Evolutionary conservation across 2,113 vertebrate species (phyloP), one percentile per base, ranked within the genome.

Genomic region (Sarotherodon lohbergeri): DNA sequence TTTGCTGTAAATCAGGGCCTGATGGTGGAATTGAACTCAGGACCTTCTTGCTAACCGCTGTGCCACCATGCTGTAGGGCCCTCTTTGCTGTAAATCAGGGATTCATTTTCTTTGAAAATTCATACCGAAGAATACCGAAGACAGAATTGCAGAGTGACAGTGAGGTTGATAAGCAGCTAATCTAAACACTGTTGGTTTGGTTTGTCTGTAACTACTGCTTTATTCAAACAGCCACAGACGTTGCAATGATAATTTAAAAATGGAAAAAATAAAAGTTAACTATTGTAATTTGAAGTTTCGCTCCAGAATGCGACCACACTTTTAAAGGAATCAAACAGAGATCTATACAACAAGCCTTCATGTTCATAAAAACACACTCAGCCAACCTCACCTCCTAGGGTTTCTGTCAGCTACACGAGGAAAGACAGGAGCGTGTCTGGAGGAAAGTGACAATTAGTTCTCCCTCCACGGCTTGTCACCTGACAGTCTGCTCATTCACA

Each of bases 371-470:
- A 68, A 55, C 46, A 73, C 71, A 59, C 56, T 81, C 78, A 79
- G 81, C 41, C 48, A 83, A 85, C 36, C 80, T 82, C 14, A 3
- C 10, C 66, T 81, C 80, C 34, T 19, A n/a, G 10, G 7, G 78
- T 88, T 83, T 80, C 81, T 89, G 52, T 78, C 87, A 86, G 82
- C 86, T 55, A 41, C 54, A 71, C 1, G n/a, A 83, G 80, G 32
- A 71, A 63, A 71, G 88, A 86, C 89, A 63, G 82, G 83, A 90
- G 88, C n/a, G 4, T 83, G 81, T 90, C 81, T 86, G 79, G 82
- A 82, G 87, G 86, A 92, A 85, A 86, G 91, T 87, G 89, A 87
- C 90, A 94, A 95, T 95, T 95, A 94, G 90, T 90, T 83, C 56
- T 92, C 86, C 79, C 81, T 82, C 71, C 43, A 63, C 39, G 83